Evolutionary conservation across 2,888 invertebrate species (phyloP).

Genomic region (Rhamnusium bicolor): DNA sequence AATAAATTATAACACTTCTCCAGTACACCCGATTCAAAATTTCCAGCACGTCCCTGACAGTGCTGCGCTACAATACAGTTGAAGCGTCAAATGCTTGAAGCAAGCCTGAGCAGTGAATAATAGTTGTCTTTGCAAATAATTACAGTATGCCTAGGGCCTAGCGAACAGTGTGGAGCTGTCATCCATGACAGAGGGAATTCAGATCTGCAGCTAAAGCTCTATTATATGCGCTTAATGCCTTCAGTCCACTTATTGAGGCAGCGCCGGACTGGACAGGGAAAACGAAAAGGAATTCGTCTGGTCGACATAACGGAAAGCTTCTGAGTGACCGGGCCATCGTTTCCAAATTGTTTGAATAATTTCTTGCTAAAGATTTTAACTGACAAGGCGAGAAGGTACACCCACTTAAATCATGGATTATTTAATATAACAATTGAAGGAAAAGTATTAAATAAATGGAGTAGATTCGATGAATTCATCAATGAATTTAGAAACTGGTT

Average conservation of each 20-base stretch:
- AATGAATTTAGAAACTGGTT: no score
- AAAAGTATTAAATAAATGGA: no score
- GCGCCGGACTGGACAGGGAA: conserved; percentile 14
- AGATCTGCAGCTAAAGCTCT: conserved; percentile 37
- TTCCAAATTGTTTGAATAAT: neutral
- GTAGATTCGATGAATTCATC: no score
- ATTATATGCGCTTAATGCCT: conserved; percentile 40
- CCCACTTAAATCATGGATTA: neutral
- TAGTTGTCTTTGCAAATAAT: conserved; percentile 65
- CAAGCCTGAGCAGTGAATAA: conserved; percentile 58
- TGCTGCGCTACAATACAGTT: conserved; percentile 8
- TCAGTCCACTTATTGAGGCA: conserved; percentile 32
- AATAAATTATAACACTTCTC: neutral
- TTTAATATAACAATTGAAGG: neutral
- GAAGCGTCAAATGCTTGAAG: conserved; percentile 35
- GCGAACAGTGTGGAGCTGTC: conserved; percentile 52
- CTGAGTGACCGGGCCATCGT: neutral
- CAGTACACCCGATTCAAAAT: neutral
- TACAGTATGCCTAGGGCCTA: conserved; percentile 58
- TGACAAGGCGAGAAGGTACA: neutral
- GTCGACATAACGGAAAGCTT: neutral
- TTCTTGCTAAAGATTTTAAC: neutral
- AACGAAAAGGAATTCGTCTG: neutral
- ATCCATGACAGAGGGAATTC: conserved; percentile 47
- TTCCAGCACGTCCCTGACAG: neutral